Conservation (phyloP, 2,888 invertebrate genomes). For the Epicampocera succincta region DNA sequence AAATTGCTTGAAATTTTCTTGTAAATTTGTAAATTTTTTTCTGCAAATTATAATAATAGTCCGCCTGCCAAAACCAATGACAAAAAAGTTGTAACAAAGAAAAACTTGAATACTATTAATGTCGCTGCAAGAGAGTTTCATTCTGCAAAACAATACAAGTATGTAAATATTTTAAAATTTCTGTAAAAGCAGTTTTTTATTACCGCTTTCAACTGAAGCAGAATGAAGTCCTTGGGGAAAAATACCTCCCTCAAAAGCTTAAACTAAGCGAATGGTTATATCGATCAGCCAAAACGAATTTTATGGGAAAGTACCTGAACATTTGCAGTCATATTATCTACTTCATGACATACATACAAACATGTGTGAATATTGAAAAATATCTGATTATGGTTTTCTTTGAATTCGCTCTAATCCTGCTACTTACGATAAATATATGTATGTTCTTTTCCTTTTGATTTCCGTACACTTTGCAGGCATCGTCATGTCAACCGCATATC, state of each 20-base stretch:
- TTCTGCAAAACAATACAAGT: not conserved
- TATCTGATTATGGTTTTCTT: conserved; percentile 46
- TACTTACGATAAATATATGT: conserved; percentile 59
- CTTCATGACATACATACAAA: conserved; percentile 36
- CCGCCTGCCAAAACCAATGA: not conserved
- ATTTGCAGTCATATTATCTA: conserved; percentile 37
- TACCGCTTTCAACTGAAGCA: not conserved
- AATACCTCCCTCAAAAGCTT: not conserved
- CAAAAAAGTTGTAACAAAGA: not conserved
- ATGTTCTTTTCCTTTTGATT: conserved; percentile 32
- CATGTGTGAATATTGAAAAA: conserved; percentile 44
- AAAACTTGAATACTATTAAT: conserved; percentile 21
- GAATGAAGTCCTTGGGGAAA: no score
- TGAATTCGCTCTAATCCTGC: conserved; percentile 64
- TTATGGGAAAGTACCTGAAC: conserved; percentile 33
- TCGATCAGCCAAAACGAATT: conserved; percentile 3
- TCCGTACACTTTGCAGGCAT: conserved; percentile 66
- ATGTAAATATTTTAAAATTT: not conserved
- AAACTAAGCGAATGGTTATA: not conserved
- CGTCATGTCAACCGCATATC: conserved; percentile 76
- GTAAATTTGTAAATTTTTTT: no score
- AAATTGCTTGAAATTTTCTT: no score
- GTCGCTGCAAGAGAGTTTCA: conserved; percentile 26
- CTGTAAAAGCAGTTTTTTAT: not conserved
- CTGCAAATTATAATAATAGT: no score